Base-by-base conservation (phyloP, 2,113 vertebrate species). In the Macroglossus sobrinus region DNA sequence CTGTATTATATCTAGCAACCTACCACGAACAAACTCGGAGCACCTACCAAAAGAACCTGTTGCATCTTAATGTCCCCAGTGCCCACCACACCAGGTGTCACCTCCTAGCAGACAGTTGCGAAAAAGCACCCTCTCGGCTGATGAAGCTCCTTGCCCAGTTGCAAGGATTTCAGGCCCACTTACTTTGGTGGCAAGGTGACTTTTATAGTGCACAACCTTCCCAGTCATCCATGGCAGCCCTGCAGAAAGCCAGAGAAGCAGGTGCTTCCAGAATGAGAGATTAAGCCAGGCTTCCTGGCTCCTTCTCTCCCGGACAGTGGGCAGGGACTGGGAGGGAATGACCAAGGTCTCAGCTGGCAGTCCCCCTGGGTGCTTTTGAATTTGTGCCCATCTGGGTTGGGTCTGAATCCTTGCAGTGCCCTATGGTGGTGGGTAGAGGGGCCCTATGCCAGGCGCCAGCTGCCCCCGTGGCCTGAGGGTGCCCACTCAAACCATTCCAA, bases 401-500 rank as follows among this genome's bases (percentile, higher is more conserved):
- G 22, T 18, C 68, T 76, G 69, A 84, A 40, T 40, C 72, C 59
- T 59, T 40, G 38, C 89, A 74, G 35, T 81, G 71, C 35, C 87
- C 86, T 45, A 0, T n/a, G 57, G 74, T 76, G 66, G 96, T 92
- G 76, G 93, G 93, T 10, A 85, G 85, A 84, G 50, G 78, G 96
- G 87, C 89, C 55, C 88, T 1, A 1, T 91, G 96, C 97, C 97
- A 97, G 97, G 86, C 94, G 43, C 91, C 96, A 82, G 93, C 91
- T 96, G 96, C 95, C 95, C 96, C 93, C 53, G 7, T 92, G 96
- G 91, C 95, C 93, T 35, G 88, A 96, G 88, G 94, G 94, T 93
- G 80, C 93, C 96, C 94, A 82, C 76, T 30, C 68, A 0, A 75
- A 89, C 97, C 91, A 87, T 94, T 93, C 97, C 97, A 98, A 98